A percentile compares a stretch with the other conserved stretches of the same genome.
phyloP scores from a whole-genome alignment of 1,140 invertebrate species.

The Pseudomyrmex pallidus region DNA sequence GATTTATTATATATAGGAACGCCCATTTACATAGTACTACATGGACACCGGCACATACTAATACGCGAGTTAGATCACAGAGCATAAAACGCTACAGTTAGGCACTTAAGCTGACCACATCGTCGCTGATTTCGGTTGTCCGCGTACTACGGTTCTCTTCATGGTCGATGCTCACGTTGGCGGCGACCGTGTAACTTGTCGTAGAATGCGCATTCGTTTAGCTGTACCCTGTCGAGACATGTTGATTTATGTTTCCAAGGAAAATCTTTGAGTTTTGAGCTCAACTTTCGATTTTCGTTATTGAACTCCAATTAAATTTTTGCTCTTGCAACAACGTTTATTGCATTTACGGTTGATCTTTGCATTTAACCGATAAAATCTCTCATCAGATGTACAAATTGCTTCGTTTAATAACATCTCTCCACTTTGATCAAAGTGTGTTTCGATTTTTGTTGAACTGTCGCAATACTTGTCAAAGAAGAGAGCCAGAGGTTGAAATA shows the following conservation, averaged over 20 bases:
- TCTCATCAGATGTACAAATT: conserved; percentile 1
- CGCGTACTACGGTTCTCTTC: conserved; percentile 57
- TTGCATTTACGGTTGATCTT: too few relatives aligned
- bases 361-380: background rate
- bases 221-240: background rate
- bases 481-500: background rate
- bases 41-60: conserved; percentile 12
- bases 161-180: conserved; percentile 47
- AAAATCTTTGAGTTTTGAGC: background rate
- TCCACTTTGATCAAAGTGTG: background rate
- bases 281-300: background rate
- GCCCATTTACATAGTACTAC: conserved; percentile 57
- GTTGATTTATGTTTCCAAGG: background rate
- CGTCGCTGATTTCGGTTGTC: conserved; percentile 62
- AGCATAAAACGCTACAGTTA: conserved; percentile 72
- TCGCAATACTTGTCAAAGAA: background rate
- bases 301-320: background rate
- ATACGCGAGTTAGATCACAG: conserved; percentile 50
- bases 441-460: conserved; percentile 7
- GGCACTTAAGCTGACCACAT: conserved; percentile 59
- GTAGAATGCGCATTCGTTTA: background rate
- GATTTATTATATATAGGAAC: background rate
- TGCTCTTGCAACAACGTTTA: background rate
- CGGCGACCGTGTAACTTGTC: conserved; percentile 32
- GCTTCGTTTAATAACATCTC: background rate